Evolutionary conservation across 2,888 invertebrate genomes (phyloP), one percentile per base, ranked within the genome.

Genomic region (Thalpophila matura): DNA sequence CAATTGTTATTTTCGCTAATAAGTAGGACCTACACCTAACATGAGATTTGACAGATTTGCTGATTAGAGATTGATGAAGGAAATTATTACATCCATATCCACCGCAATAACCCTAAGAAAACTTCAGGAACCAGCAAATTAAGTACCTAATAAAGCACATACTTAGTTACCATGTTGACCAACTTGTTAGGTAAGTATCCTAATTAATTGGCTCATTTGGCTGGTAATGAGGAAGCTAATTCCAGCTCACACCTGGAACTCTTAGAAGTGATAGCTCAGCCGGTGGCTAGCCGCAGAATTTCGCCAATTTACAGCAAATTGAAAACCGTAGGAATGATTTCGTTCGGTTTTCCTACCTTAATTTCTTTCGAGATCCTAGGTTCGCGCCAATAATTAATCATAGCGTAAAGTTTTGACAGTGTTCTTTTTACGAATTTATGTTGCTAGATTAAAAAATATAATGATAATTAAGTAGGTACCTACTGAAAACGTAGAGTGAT

Each of bases 251-350:
- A 59, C 60, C 56, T 71, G 18, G 16, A 33, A 26, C n/a, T 50
- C 38, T 16, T 50, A 46, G 42, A 53, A 53, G 42, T 33, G 42
- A 50, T 61, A 65, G 61, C 14, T 53, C 27, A 16, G 66, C 3
- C n/a, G n/a, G n/a, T n/a, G 76, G 73, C 50, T 73, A 67, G 54
- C 79, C 76, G 51, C 81, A 70, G 43, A 54, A 62, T 74, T 73
- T 68, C 55, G 60, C 61, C 62, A 62, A 79, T 68, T 80, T 60
- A 38, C 45, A 24, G 53, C 37, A 73, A 70, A 78, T 75, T 78
- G 67, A 55, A 79, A 78, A 65, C 42, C 26, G 47, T 27, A 27
- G 2, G 22, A 42, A 63, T 56, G 59, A 63, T 69, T 50, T 45
- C 20, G 42, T 68, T 51, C 24, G 20, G 42, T 35, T 59, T 64